Conservation (phyloP, 2,797 vertebrate species). For the Cichlasoma orientale region DNA sequence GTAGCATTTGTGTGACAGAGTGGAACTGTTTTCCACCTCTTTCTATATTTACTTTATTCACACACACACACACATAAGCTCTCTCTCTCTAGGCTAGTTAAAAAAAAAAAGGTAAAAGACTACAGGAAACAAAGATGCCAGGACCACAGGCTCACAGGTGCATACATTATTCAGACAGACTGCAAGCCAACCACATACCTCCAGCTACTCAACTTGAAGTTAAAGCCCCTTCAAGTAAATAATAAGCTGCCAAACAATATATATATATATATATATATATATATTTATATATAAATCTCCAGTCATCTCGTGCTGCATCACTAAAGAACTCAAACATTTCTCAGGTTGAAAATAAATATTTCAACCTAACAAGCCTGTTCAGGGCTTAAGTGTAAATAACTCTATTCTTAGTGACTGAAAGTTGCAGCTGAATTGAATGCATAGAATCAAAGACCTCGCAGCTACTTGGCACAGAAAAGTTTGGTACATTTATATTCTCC, state of each 20-base stretch:
- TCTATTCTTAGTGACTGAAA: conserved; percentile 38
- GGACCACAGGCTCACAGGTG: neutral
- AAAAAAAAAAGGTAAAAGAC: neutral
- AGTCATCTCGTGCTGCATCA: neutral
- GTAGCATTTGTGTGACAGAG: conserved; percentile 14
- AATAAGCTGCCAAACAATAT: conserved; percentile 26
- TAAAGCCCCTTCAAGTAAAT: conserved; percentile 16
- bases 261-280: neutral
- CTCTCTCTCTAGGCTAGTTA: neutral
- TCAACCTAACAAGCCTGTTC: conserved; percentile 30
- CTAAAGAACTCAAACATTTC: neutral
- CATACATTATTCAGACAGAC: conserved; percentile 24
- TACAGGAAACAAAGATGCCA: neutral
- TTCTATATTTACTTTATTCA: neutral
- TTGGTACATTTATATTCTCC: conserved; percentile 25
- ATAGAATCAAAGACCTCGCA: conserved; percentile 26
- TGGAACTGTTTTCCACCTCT: conserved; percentile 12
- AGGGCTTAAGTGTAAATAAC: conserved; percentile 34
- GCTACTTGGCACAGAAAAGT: conserved; percentile 30
- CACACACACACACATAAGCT: accelerated
- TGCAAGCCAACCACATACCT: conserved; percentile 5
- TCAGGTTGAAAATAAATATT: conserved; percentile 9
- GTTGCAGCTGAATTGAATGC: conserved; percentile 9
- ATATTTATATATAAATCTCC: too few species aligned
- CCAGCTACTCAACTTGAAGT: neutral